A percentile compares a stretch with the other conserved stretches of the same genome.
Conservation (phyloP, 2,113 vertebrate genomes). For the Calypte anna region DNA sequence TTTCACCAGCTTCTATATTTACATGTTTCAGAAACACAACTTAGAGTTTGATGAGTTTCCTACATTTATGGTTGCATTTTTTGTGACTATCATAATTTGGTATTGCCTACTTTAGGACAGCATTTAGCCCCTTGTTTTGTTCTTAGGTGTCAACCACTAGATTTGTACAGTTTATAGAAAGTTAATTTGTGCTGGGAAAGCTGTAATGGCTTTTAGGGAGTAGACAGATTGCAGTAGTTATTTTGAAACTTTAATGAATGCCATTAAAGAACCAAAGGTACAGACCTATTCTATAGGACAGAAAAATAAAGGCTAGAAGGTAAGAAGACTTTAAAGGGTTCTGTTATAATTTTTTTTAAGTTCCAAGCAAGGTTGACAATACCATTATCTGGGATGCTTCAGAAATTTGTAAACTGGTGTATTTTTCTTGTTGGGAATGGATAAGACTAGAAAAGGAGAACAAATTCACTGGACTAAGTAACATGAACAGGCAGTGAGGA, state of each 20-base stretch:
- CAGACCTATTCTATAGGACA: background rate
- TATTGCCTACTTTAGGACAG: background rate
- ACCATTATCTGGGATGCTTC: background rate
- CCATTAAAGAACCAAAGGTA: conserved; percentile 33
- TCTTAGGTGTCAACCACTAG: conserved; percentile 46
- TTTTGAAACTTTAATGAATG: conserved; percentile 60
- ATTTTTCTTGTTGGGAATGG: background rate
- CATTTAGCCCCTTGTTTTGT: conserved; percentile 9
- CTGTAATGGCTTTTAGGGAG: conserved; percentile 19
- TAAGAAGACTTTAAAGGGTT: background rate
- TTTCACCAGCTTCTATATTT: background rate
- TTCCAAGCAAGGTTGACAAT: background rate
- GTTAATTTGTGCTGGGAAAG: conserved; percentile 28
- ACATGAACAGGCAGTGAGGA: background rate
- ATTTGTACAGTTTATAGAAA: conserved; percentile 26
- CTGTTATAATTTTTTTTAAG: background rate
- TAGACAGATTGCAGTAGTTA: conserved; percentile 9
- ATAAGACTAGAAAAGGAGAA: background rate
- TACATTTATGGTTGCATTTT: background rate
- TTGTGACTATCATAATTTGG: background rate
- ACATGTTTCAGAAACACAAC: background rate
- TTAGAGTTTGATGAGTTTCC: background rate
- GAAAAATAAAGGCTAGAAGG: conserved; percentile 11
- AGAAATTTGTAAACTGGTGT: background rate
- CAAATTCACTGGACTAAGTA: background rate